Evolutionary conservation across 1,140 invertebrate species (phyloP), one percentile per base, ranked within the genome.

Genomic region (Atta colombica): DNA sequence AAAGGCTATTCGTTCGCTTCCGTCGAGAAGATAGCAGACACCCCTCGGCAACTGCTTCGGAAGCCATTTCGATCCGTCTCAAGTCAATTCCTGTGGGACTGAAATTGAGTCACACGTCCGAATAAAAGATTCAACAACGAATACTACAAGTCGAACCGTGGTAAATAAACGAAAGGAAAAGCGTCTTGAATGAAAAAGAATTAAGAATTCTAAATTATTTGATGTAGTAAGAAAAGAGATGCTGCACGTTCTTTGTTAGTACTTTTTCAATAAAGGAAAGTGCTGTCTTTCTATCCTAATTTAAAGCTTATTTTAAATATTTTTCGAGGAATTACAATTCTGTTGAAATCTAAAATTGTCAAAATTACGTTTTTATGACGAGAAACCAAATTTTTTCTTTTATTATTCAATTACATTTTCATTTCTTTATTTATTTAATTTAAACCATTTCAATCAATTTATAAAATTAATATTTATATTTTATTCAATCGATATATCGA

Each of bases 51-150:
- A 82, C 72, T 35, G 80, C 39, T 53, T 14, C 45, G 25, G 68
- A 74, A 82, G 68, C 53, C 53, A 74, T 60, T 53, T 72, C 68
- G 68, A 69, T 49, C 21, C 49, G 18, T 18, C 53, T 72, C 68
- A 39, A 82, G 35, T 82, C 49, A 39, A 49, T 21, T 82, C 80
- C 53, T 74, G 35, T 7, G 80, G 68, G 68, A 72, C 68, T 35
- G 25, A 82, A 82, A 82, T 82, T 82, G 80, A 82, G 80, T 82
- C 80, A 60, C 80, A 82, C 39, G 35, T 51, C 55, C 68, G 18
- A 82, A 74, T 82, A 18, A 81, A 81, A 81, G 66, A 72, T 81
- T 81, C 78, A 81, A 72, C 66, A 18, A 55, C 21, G 49, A 58
- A 72, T 72, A 68, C 77, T 66, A 71, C 66, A 16, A 45, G 10